Evolutionary conservation across 1,140 invertebrate genomes (phyloP).

Genomic region (Drosophila teissieri): DNA sequence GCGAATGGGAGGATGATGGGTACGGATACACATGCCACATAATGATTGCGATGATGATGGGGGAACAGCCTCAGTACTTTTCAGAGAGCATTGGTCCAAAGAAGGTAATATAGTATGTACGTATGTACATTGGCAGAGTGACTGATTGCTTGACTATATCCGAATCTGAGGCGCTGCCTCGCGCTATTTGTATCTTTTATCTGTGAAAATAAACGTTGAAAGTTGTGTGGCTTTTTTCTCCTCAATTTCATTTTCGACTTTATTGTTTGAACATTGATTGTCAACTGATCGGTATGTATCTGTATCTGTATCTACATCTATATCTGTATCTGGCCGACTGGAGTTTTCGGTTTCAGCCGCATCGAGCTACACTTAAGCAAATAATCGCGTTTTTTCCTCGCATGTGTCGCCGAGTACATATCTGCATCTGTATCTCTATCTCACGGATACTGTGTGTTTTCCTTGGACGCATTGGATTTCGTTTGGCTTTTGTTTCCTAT

Average conservation of each 20-base stretch:
- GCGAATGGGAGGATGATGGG: conserved; percentile 23
- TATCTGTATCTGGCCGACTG: conserved; percentile 28
- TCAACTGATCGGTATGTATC: conserved; percentile 76
- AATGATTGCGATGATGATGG: conserved; percentile 2
- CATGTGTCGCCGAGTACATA: conserved; percentile 45
- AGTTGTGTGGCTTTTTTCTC: conserved; percentile 25
- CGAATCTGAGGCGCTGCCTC: conserved; percentile 29
- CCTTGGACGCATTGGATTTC: conserved; percentile 64
- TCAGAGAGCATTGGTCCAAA: conserved; percentile 22
- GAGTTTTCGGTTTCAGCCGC: conserved; percentile 73
- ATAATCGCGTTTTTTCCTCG: conserved; percentile 59
- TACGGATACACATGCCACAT: neutral
- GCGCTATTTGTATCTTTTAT: conserved; percentile 75
- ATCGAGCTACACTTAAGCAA: conserved; percentile 76
- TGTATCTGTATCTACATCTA: conserved; percentile 42
- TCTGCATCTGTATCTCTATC: conserved; percentile 56
- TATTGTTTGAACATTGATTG: conserved; percentile 78
- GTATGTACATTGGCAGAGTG: neutral
- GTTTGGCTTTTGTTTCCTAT: conserved; percentile 45
- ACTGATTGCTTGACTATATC: conserved; percentile 23
- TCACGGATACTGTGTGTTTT: conserved; percentile 54
- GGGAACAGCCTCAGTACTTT: conserved; percentile 1
- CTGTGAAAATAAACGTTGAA: conserved; percentile 57
- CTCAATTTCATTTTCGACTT: conserved; percentile 47
- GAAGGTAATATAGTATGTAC: neutral